Conservation (phyloP, 2,888 invertebrate genomes). For the Caenorhabditis sulstoni region DNA sequence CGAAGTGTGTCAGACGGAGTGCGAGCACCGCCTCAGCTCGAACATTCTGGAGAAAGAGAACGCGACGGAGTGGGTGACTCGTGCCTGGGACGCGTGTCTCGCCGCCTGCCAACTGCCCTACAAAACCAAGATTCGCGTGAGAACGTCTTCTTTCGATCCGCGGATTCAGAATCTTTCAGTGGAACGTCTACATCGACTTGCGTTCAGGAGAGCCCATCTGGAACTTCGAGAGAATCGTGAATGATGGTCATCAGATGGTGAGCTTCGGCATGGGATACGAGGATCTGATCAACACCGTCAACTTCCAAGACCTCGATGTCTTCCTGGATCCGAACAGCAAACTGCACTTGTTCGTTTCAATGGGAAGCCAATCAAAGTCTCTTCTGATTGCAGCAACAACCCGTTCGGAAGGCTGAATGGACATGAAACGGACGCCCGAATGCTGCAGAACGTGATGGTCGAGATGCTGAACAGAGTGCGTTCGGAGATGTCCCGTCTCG, state of each 20-base stretch:
- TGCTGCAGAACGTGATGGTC: constrained; percentile 33
- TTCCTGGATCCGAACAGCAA: constrained; percentile 30
- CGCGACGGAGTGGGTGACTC: constrained; percentile 22
- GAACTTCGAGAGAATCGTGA: constrained; percentile 40
- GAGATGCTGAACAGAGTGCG: constrained; percentile 43
- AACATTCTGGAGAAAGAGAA: constrained; percentile 9
- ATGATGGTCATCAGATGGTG: constrained; percentile 22
- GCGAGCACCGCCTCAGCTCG: constrained; percentile 17
- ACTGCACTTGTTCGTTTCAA: constrained; percentile 32
- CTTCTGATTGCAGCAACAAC: constrained; percentile 18
- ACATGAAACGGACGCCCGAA: constrained; percentile 19
- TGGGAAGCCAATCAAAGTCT: background rate
- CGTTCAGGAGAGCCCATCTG: constrained; percentile 48
- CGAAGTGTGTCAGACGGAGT: constrained; percentile 21
- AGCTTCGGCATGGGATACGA: constrained; percentile 34
- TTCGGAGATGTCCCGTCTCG: constrained; percentile 24
- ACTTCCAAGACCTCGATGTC: constrained; percentile 2
- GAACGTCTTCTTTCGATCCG: background rate
- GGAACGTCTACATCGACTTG: constrained; percentile 47
- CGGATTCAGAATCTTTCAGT: constrained; percentile 6
- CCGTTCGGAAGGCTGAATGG: background rate
- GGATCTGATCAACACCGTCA: constrained; percentile 31
- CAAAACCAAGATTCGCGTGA: constrained; percentile 33
- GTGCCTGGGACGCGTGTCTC: constrained; percentile 35
- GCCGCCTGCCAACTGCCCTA: constrained; percentile 44